phyloP scores from a whole-genome alignment of 2,113 vertebrate species.

The Falcunculus frontatus region DNA sequence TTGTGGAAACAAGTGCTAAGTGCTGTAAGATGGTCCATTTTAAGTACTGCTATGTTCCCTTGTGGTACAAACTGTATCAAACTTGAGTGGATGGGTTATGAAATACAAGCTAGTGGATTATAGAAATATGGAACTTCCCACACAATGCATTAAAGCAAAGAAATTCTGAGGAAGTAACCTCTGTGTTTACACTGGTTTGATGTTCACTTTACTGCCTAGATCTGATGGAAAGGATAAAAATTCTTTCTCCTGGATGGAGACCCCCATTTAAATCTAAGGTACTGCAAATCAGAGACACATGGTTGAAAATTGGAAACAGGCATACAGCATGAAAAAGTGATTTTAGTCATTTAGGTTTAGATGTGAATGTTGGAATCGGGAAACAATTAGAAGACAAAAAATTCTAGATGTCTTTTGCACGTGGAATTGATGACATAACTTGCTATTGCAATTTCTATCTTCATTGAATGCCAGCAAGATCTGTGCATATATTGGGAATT shows the following conservation, averaged over 20 bases:
- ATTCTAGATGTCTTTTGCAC: background rate
- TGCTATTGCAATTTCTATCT: background rate
- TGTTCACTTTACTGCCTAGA: background rate
- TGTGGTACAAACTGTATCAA: background rate
- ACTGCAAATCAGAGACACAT: fast-evolving
- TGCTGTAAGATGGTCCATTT: background rate
- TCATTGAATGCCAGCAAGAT: background rate
- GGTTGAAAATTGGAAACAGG: background rate
- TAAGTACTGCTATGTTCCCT: background rate
- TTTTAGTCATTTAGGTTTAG: background rate
- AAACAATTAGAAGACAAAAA: background rate
- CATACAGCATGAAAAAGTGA: fast-evolving
- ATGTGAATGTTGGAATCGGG: background rate
- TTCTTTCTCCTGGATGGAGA: background rate
- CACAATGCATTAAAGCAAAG: background rate
- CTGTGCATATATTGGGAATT: background rate
- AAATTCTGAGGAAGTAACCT: background rate
- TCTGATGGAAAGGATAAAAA: background rate
- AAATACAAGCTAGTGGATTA: background rate
- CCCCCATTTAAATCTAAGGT: background rate
- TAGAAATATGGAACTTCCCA: background rate
- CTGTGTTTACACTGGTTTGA: background rate
- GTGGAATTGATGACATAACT: background rate
- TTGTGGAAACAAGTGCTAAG: background rate
- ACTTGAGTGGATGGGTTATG: background rate